Conservation (phyloP, 2,113 vertebrate species). For the Strigops habroptila region DNA sequence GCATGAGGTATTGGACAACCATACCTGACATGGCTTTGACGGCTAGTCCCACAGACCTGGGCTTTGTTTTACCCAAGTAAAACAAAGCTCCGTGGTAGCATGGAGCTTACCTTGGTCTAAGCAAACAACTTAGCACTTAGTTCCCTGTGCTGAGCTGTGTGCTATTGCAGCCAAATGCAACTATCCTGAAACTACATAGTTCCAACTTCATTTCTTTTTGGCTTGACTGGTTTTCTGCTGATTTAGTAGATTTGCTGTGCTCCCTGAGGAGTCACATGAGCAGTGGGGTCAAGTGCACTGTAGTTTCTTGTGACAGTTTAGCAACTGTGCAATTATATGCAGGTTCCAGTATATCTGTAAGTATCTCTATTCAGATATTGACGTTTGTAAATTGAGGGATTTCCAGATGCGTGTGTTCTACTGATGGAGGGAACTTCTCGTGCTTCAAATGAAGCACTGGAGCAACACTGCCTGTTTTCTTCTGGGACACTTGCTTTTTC, state of each 20-base stretch:
- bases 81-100: too few species aligned
- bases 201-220: not conserved
- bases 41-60: not conserved
- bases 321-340: not conserved
- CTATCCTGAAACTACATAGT: not conserved
- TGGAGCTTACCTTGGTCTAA: not conserved
- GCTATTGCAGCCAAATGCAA: not conserved
- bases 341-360: not conserved
- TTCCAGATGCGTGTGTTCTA: not conserved
- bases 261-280: not conserved
- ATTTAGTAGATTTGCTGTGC: not conserved
- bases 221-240: not conserved
- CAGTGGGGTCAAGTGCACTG: not conserved
- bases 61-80: not conserved
- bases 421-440: not conserved
- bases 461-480: not conserved
- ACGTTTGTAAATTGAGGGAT: not conserved
- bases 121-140: not conserved
- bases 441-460: not conserved
- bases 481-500: not conserved
- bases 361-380: not conserved
- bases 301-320: not conserved
- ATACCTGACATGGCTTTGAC: not conserved
- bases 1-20: not conserved
- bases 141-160: not conserved